Evolutionary conservation across 2,797 vertebrate genomes (phyloP).

Genomic region (Lacerta bilineata): DNA sequence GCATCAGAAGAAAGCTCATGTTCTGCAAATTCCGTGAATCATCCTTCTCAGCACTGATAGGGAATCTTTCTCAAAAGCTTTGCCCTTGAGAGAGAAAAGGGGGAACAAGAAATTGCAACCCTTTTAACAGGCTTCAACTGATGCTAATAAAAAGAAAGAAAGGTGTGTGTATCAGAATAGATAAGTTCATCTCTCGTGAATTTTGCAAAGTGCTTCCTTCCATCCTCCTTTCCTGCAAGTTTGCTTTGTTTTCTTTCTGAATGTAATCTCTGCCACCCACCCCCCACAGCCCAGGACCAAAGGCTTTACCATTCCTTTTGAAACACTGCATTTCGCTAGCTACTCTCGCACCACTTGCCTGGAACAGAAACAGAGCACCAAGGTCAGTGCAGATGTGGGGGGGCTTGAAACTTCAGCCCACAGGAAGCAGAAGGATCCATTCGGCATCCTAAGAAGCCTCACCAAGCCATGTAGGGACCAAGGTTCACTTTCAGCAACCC

Average conservation of each 20-base stretch:
- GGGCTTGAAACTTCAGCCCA: conserved; percentile 59
- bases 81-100: not conserved
- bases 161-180: not conserved
- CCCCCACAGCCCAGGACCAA: conserved; percentile 14
- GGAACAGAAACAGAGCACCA: conserved; percentile 46
- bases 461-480: rapidly evolving
- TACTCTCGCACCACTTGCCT: rapidly evolving
- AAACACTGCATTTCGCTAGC: conserved; percentile 39
- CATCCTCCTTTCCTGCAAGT: not conserved
- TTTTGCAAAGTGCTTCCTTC: not conserved
- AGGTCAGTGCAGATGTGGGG: conserved; percentile 59
- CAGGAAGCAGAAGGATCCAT: not conserved
- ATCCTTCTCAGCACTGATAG: not conserved
- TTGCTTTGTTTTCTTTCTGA: not conserved
- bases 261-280: not conserved
- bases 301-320: not conserved
- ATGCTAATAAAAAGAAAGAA: not conserved
- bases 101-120: not conserved
- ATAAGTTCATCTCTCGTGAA: not conserved
- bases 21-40: conserved; percentile 6
- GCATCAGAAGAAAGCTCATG: not conserved
- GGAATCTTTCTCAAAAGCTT: not conserved
- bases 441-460: not conserved
- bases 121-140: not conserved
- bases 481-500: conserved; percentile 46